Evolutionary conservation across 2,797 vertebrate genomes (phyloP), one percentile per base, ranked within the genome.

Genomic region (Oreonectes daqikongensis): DNA sequence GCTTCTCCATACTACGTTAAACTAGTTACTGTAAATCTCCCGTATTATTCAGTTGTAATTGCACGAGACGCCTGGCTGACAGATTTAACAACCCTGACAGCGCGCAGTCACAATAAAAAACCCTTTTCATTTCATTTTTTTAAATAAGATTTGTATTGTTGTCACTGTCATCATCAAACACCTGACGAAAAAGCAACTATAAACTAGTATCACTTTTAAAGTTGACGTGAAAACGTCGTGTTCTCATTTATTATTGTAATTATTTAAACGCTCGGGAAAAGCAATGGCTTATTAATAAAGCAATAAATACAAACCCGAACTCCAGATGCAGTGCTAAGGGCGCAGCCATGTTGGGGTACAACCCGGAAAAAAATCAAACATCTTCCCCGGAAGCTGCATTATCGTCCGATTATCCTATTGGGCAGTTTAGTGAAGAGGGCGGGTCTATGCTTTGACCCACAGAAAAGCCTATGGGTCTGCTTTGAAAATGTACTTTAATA

Each of bases 311-410:
- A 86, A 89, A 98, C 96, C 96, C 94, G 88, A 98, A 98, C 88
- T 96, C 95, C 91, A 98, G 89, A 64, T 93, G 92, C 72, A 98
- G 82, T 32, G 88, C 91, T 83, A 96, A 26, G 93, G 95, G 91
- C 86, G 95, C 95, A 78, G 95, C 96, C 96, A 98, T 98, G 63
- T 94, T 97, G 83, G 59, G 76, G 71, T 72, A 52, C 0, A 70
- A 73, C 30, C 84, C 89, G 92, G 91, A 92, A 91, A 82, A 26
- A 81, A 18, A 28, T 65, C 18, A 5, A 4, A 5, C 9, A 2
- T 40, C 1, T 2, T 2, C 4, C 14, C n/a, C 73, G 89, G 91
- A 92, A 89, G 78, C 88, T 82, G 89, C 82, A 86, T 52, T 17
- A 30, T 24, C 30, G 5, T 18, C 35, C 8, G 20, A 20, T 8